phyloP scores from a whole-genome alignment of 2,797 vertebrate species.

The Semaprochilodus insignis region DNA sequence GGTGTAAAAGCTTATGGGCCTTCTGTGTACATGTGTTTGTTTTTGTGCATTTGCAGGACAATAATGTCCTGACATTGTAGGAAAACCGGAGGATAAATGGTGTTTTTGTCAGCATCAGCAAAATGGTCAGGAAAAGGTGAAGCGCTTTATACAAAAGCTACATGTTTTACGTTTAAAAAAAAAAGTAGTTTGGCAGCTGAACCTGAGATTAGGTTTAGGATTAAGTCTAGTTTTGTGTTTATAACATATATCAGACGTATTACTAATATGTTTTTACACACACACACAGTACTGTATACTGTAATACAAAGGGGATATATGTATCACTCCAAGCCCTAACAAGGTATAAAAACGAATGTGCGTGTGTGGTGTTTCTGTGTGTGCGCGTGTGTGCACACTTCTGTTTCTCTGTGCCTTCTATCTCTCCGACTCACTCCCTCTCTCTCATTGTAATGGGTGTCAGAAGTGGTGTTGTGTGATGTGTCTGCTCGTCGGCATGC shows the following conservation, averaged over 20 bases:
- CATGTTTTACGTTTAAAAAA: no score
- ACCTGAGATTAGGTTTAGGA: no score
- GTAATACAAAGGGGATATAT: no score
- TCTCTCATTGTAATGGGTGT: slow-evolving; percentile 12
- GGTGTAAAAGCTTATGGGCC: slow-evolving; percentile 30
- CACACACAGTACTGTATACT: no score
- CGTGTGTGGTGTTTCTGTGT: slow-evolving; percentile 5
- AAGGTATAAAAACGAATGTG: no score
- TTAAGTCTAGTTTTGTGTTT: no score
- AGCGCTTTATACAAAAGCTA: no score
- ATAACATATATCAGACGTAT: no score
- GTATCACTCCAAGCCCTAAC: no score
- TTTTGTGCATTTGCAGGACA: slow-evolving; percentile 6
- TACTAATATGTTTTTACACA: no score
- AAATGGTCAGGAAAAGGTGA: no score
- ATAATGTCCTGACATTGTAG: background rate
- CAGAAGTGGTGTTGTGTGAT: slow-evolving; percentile 35
- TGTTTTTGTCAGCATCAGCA: background rate
- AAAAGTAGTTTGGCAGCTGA: no score
- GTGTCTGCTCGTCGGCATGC: slow-evolving; percentile 11
- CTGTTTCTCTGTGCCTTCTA: slow-evolving; percentile 12
- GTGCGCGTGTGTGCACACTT: slow-evolving; percentile 6
- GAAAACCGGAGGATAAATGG: background rate
- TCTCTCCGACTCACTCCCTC: slow-evolving; percentile 24
- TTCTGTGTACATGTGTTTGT: slow-evolving; percentile 38